phyloP scores from a whole-genome alignment of 2,797 vertebrate genomes.

The Typhlichthys eigenmanni region DNA sequence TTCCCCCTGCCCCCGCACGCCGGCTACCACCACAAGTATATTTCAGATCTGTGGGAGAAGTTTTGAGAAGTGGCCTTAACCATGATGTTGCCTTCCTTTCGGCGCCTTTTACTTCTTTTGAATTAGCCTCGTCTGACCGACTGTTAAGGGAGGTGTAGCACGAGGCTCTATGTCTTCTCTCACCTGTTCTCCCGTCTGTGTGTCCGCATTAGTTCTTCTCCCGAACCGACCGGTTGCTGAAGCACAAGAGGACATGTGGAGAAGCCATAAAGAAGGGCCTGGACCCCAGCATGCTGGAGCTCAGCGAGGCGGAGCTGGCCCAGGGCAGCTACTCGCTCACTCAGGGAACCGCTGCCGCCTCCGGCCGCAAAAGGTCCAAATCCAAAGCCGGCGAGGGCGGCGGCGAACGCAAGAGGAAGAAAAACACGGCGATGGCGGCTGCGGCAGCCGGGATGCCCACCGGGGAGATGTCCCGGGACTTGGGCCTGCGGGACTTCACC shows the following conservation, averaged over 20 bases:
- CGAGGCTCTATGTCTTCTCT: too few relatives aligned
- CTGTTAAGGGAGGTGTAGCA: too few relatives aligned
- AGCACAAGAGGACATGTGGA: slow-evolving; percentile 99
- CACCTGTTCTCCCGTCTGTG: not conserved
- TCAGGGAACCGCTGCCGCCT: slow-evolving; percentile 93
- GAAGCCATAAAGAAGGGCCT: slow-evolving; percentile 96
- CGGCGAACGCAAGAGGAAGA: slow-evolving; percentile 90
- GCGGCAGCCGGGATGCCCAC: slow-evolving; percentile 48
- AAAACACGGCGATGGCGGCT: slow-evolving; percentile 64
- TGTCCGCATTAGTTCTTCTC: slow-evolving; percentile 88
- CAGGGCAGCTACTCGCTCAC: slow-evolving; percentile 87
- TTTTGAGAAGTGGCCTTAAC: too few relatives aligned
- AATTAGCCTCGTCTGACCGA: too few relatives aligned
- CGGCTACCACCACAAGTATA: too few relatives aligned
- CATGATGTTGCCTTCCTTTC: too few relatives aligned
- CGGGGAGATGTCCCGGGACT: slow-evolving; percentile 77
- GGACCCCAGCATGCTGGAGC: slow-evolving; percentile 88
- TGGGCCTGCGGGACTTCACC: slow-evolving; percentile 86
- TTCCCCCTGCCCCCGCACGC: too few relatives aligned
- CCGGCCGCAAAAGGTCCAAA: slow-evolving; percentile 91
- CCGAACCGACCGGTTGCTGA: slow-evolving; percentile 97
- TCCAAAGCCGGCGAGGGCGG: slow-evolving; percentile 85
- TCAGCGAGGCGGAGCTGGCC: slow-evolving; percentile 84
- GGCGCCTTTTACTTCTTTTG: too few relatives aligned
- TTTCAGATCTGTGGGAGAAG: too few relatives aligned